phyloP scores from a whole-genome alignment of 2,797 vertebrate species.

The Bufotes viridis region DNA sequence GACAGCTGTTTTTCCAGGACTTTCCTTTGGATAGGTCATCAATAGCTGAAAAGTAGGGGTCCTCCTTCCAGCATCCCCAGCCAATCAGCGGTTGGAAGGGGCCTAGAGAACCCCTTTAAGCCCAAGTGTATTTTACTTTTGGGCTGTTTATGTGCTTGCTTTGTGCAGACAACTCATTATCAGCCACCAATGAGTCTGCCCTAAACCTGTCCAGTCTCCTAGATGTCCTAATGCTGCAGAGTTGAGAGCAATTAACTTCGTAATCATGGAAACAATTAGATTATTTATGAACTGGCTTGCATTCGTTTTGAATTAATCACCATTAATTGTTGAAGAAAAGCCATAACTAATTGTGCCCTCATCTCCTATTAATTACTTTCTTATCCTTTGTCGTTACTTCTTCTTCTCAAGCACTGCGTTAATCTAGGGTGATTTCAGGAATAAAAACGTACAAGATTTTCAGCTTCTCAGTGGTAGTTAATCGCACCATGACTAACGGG shows the following conservation, averaged over 20 bases:
- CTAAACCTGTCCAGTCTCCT: background rate
- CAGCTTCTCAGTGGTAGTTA: background rate
- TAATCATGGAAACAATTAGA: background rate
- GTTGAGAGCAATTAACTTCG: slow-evolving; percentile 14
- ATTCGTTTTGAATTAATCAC: slow-evolving; percentile 12
- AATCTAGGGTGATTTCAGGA: background rate
- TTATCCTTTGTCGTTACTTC: slow-evolving; percentile 9
- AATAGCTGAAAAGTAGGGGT: too few species aligned
- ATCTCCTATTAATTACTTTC: slow-evolving; percentile 14
- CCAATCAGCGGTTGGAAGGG: too few species aligned
- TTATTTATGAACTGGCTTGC: slow-evolving; percentile 4
- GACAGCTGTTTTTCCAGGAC: too few species aligned
- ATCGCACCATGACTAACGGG: background rate
- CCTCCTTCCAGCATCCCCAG: too few species aligned
- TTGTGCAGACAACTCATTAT: background rate
- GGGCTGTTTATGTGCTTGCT: background rate
- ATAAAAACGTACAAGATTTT: background rate
- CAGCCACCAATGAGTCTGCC: background rate
- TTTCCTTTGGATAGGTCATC: too few species aligned
- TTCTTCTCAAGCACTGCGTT: background rate
- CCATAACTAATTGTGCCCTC: slow-evolving; percentile 28
- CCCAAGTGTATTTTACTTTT: too few species aligned
- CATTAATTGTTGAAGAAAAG: slow-evolving; percentile 12
- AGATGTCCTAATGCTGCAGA: background rate
- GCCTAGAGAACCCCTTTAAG: too few species aligned